Base-by-base conservation (phyloP, 1,140 invertebrate species). In the Lepidurus packardi region DNA sequence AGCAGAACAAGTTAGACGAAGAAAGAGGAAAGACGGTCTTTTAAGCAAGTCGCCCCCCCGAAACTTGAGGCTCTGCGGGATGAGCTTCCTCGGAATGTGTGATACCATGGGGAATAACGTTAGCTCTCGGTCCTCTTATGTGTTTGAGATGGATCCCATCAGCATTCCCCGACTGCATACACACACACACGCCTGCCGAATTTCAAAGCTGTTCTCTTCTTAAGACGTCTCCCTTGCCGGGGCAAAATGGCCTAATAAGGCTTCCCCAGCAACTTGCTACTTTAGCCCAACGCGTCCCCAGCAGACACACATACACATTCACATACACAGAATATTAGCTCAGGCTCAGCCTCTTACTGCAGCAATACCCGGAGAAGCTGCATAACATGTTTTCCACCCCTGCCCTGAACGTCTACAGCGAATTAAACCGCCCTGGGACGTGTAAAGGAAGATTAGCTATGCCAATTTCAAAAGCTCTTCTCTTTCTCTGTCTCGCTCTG, bases 71-170 rank as follows among this genome's bases (percentile, higher is more conserved):
- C 34, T 2, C 34, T 34, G 34, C 9, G 13, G 16, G 53, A 65
- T 16, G 53, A 65, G 53, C 21, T 65, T 9, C 53, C 53, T n/a
- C 21, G 53, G 53, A 21, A 65, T 65, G 53, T 47, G 45, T 65
- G 53, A 65, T 65, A 65, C 53, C 53, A 65, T 65, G 53, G 53
- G 53, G 53, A 65, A 65, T 65, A 65, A 65, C 21, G 53, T 65
- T 65, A 13, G 53, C 53, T 65, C 53, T 21, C 53, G 53, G 53
- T 65, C 53, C 53, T 65, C 53, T 65, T 65, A 65, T 65, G 53
- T 65, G 53, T 65, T 65, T 65, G 53, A 65, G 53, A 65, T 65
- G 53, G 53, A 21, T 65, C 53, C 53, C 53, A 65, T 65, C 53
- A 65, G 53, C 53, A 65, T 65, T 65, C 53, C 53, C 21, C 53